Conservation (phyloP, 2,113 vertebrate species). For the Ciconia boyciana region DNA sequence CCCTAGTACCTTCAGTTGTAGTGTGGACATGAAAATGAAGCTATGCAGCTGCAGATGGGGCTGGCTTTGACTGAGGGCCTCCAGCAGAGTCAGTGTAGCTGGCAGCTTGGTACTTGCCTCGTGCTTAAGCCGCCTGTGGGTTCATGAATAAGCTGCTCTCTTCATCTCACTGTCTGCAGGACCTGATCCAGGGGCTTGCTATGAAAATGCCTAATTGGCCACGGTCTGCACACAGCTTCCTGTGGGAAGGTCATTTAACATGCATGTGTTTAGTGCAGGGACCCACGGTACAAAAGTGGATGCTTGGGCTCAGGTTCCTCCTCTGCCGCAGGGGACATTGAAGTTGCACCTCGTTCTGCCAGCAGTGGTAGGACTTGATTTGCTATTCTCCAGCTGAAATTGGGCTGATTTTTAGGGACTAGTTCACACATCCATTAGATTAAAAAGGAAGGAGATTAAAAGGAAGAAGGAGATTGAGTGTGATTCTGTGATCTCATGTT, state of each 20-base stretch:
- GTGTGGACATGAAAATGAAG: not conserved
- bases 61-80: not conserved
- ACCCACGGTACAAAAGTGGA: not conserved
- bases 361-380: not conserved
- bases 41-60: not conserved
- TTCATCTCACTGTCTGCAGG: not conserved
- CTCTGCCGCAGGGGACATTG: not conserved
- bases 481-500: not conserved
- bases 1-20: not conserved
- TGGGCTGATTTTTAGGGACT: not conserved
- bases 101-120: not conserved
- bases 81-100: not conserved
- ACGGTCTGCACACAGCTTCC: not conserved
- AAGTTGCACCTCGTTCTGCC: accelerated
- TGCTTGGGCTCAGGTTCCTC: not conserved
- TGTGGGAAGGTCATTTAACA: not conserved
- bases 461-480: not conserved
- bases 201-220: not conserved
- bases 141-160: not conserved
- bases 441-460: not conserved
- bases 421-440: not conserved
- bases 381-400: not conserved
- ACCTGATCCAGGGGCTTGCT: not conserved
- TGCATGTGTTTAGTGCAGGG: not conserved
- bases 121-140: not conserved